phyloP scores from a whole-genome alignment of 2,113 vertebrate species.

The Nerophis ophidion region DNA sequence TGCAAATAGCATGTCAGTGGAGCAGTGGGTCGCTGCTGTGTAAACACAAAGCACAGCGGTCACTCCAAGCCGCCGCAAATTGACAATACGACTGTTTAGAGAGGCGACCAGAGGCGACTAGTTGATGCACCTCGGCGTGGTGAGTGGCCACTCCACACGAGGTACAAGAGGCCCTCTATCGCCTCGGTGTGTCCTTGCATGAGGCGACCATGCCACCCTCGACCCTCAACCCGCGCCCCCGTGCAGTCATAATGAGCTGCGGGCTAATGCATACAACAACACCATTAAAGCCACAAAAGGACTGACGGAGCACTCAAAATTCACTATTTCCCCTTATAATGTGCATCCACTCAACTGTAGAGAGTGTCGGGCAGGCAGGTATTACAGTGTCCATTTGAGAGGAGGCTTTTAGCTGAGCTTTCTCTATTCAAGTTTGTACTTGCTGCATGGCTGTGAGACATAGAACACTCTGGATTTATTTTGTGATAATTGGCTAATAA shows the following conservation, averaged over 20 bases:
- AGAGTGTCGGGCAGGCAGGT: too few relatives aligned
- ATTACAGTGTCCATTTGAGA: too few relatives aligned
- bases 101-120: conserved; percentile 13
- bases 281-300: conserved; percentile 49
- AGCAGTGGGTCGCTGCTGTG: neutral
- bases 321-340: too few relatives aligned
- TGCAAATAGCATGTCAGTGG: neutral
- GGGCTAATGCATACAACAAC: conserved; percentile 59
- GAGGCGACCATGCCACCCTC: conserved; percentile 29
- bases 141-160: conserved; percentile 44
- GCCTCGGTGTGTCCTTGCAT: conserved; percentile 43
- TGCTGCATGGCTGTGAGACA: too few relatives aligned
- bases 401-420: too few relatives aligned
- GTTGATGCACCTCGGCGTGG: conserved; percentile 35
- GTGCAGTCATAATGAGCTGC: conserved; percentile 33
- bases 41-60: neutral
- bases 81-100: conserved; percentile 40
- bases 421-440: too few relatives aligned
- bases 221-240: conserved; percentile 40
- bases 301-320: conserved; percentile 31
- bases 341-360: too few relatives aligned
- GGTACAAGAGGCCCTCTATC: conserved; percentile 50
- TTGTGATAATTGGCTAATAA: too few relatives aligned
- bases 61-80: neutral
- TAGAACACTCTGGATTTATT: too few relatives aligned